Conservation (phyloP, 2,113 vertebrate genomes). For the Malurus elegans region DNA sequence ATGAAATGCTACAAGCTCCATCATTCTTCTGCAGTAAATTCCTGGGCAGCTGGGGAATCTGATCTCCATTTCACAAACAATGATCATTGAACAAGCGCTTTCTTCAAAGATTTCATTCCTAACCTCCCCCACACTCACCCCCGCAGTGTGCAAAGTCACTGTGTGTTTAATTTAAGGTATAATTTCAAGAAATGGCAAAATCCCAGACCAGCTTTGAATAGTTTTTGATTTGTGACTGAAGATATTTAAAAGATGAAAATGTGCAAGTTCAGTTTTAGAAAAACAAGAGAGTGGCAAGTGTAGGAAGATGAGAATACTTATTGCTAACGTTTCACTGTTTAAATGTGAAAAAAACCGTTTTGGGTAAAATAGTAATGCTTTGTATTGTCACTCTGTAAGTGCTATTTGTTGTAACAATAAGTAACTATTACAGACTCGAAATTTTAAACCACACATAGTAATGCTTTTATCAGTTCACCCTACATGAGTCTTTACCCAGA, state of each 20-base stretch:
- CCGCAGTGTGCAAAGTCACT: neutral
- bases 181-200: neutral
- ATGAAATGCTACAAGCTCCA: neutral
- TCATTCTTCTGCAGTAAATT: neutral
- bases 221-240: neutral
- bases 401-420: neutral
- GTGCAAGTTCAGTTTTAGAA: neutral
- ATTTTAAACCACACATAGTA: neutral
- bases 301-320: neutral
- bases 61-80: neutral
- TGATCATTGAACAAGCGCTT: fast-evolving
- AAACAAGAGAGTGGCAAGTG: neutral
- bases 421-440: neutral
- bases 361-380: neutral
- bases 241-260: neutral
- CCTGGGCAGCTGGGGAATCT: neutral
- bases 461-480: neutral
- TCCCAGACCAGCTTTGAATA: neutral
- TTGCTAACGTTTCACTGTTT: neutral
- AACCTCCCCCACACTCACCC: neutral
- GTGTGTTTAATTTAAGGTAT: neutral
- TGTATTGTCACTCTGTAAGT: neutral
- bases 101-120: neutral
- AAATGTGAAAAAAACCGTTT: neutral
- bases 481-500: neutral